Base-by-base conservation (phyloP, 2,797 vertebrate species). In the Rhinatrema bivittatum region DNA sequence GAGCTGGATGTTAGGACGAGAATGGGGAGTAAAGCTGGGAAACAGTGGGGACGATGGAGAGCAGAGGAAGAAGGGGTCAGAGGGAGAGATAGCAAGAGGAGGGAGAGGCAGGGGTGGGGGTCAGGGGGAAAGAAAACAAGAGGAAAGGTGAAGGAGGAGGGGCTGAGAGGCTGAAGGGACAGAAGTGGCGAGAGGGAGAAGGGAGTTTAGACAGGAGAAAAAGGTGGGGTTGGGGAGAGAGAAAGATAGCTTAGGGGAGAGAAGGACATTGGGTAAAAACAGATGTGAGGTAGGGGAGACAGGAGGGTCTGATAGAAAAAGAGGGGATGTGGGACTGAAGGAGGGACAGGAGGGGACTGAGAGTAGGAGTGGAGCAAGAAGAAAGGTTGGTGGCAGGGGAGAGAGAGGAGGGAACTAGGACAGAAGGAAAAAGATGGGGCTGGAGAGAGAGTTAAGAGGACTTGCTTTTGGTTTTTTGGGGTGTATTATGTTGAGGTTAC, bases 81-180 rank as follows among this genome's bases (percentile, higher is more conserved):
- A n/a, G n/a, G n/a, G n/a, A n/a, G n/a, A n/a, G n/a, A n/a, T n/a
- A n/a, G n/a, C n/a, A n/a, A n/a, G n/a, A n/a, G n/a, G n/a, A n/a
- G n/a, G n/a, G n/a, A n/a, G n/a, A n/a, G n/a, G n/a, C n/a, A n/a
- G n/a, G n/a, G n/a, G n/a, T n/a, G n/a, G n/a, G n/a, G n/a, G 7
- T 24, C 7, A 24, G 23, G 24, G 7, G 24, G 24, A 23, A 7
- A 7, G 7, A 7, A 24, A 23, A 7, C 7, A 7, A 23, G 23
- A 24, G 7, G 7, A 6, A 15, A 16, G 15, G 16, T 20, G n/a
- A 28, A 17, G 36, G 12, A 37, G 29, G 29, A 29, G 35, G 47
- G 42, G 50, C 58, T 32, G 29, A 40, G 18, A 32, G 11, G 54
- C 51, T 29, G 22, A 42, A 50, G 58, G 32, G 29, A 40, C 16